phyloP scores from a whole-genome alignment of 2,888 invertebrate species.

The Hyles lineata region DNA sequence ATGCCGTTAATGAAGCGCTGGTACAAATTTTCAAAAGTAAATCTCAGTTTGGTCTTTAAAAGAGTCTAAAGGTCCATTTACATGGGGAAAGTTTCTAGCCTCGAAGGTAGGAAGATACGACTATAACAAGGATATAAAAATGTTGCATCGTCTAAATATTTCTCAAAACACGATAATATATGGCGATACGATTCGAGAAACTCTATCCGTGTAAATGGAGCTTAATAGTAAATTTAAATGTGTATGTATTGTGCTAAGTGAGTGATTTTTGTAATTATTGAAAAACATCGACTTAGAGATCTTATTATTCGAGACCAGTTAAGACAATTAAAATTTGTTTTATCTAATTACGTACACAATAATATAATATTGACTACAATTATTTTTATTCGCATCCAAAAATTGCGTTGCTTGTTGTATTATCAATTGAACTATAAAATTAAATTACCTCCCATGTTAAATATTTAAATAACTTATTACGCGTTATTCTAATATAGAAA shows the following conservation, averaged over 20 bases:
- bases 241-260: too few species aligned
- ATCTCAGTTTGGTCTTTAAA: background rate
- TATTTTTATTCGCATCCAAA: background rate
- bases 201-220: too few species aligned
- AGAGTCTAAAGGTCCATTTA: background rate
- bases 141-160: too few species aligned
- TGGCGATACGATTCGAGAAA: too few species aligned
- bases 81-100: too few species aligned
- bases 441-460: conserved; percentile 8
- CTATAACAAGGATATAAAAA: too few species aligned
- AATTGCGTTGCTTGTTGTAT: too few species aligned
- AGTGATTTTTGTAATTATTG: too few species aligned
- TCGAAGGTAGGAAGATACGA: too few species aligned
- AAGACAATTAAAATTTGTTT: background rate
- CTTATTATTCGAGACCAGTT: background rate
- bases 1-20: background rate
- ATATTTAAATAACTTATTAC: conserved; percentile 13
- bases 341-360: background rate
- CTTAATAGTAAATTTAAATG: background rate
- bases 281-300: background rate
- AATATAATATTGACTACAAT: background rate
- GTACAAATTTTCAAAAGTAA: background rate
- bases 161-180: too few species aligned
- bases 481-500: conserved; percentile 14
- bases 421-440: conserved; percentile 16